phyloP scores from a whole-genome alignment of 1,140 invertebrate species.

The Paraescarpia echinospica region DNA sequence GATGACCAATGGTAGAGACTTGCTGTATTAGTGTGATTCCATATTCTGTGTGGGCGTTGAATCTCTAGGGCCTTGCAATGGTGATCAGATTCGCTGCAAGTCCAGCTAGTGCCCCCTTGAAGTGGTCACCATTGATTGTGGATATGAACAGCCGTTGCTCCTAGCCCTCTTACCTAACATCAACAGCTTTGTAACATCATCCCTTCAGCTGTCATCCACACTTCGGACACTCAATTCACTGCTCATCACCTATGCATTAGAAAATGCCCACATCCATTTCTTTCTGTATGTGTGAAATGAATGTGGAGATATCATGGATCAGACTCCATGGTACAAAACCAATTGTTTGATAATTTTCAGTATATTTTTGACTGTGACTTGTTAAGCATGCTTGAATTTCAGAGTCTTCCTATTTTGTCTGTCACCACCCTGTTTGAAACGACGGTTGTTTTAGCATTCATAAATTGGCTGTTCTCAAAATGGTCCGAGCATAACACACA shows the following conservation, averaged over 20 bases:
- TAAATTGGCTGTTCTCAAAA: too few relatives aligned
- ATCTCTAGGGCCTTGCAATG: background rate
- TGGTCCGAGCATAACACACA: too few relatives aligned
- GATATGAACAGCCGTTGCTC: background rate
- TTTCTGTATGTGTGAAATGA: background rate
- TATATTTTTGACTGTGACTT: too few relatives aligned
- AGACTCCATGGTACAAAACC: too few relatives aligned
- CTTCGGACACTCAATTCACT: background rate
- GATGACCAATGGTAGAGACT: background rate
- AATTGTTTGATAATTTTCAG: too few relatives aligned
- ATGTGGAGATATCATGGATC: too few relatives aligned
- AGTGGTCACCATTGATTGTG: background rate
- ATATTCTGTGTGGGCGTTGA: background rate
- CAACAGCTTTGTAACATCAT: background rate
- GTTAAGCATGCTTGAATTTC: too few relatives aligned
- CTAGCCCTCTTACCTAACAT: background rate
- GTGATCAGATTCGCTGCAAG: background rate
- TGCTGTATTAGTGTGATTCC: background rate
- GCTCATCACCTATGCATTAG: background rate
- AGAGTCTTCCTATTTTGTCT: too few relatives aligned
- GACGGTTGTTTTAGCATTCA: too few relatives aligned
- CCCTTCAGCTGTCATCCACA: background rate
- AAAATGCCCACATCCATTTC: background rate
- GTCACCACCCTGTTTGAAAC: too few relatives aligned
- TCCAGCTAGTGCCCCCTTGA: background rate